Base-by-base conservation (phyloP, 2,888 invertebrate genomes). In the Cryptus armator region DNA sequence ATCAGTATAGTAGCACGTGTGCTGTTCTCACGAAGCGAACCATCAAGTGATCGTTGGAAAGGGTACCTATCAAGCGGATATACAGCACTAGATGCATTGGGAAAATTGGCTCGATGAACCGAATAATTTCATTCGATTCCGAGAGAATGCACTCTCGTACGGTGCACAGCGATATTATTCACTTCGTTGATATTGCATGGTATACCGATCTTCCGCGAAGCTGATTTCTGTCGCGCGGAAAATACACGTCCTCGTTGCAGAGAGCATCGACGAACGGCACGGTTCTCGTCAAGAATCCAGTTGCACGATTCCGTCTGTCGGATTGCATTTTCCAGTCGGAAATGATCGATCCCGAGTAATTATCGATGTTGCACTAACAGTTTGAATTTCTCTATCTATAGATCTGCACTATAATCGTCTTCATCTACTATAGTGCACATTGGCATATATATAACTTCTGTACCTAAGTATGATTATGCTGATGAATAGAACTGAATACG, bases 61-160 rank as follows among this genome's bases (percentile, higher is more conserved):
- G 68, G 46, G 68, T 19, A 9, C 16, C 32, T 19, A 43, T 12
- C 29, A 29, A 62, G 64, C 51, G 56, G 24, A 79, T 43, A 46
- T 46, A 76, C 12, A 12, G 64, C 29, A 48, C 43, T 16, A 76
- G 16, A 70, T 59, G 19, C 68, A 37, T 74, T 46, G 29, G 84
- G 87, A 86, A 89, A 89, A 90, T 88, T 86, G 87, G 72, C 72
- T 83, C 89, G 84, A 86, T 88, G 87, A 89, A 88, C 88, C 89
- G 87, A 90, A 87, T 89, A 90, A 91, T 90, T 90, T 88, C 86
- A 85, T 88, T 88, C 88, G 86, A 84, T 86, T 87, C 86, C 59
- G 53, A 62, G 32, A 71, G 75, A 79, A 74, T 66, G 68, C 59
- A 56, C 68, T 77, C 53, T 24, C 77, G 19, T 62, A 62, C 67